These are phyloP conservation scores for Harlomillsia oculata DNA, from an alignment of 1,140 invertebrate genomes.

Conservation along the genomic window DNA sequence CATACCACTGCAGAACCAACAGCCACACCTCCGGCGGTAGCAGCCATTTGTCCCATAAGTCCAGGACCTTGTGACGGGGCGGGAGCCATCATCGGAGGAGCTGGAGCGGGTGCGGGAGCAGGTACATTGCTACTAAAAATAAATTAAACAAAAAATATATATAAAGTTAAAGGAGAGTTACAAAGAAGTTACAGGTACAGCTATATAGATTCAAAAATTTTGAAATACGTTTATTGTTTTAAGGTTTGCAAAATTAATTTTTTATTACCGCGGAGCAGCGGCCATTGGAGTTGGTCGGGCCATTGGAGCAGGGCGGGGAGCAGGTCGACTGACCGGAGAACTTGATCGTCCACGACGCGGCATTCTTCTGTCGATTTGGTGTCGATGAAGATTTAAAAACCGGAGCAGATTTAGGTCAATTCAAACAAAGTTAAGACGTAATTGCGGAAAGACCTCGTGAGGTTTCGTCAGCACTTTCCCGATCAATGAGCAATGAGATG, in stretches of 20 bases:
- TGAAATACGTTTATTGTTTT: not conserved
- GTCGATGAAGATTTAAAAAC: too few species aligned
- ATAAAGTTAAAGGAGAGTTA: not conserved
- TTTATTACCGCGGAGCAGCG: not conserved
- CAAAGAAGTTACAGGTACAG: not conserved
- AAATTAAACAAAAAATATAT: not conserved
- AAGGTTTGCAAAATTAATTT: not conserved
- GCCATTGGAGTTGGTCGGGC: constrained; percentile 11
- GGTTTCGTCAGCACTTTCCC: too few species aligned
- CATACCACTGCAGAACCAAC: constrained; percentile 69
- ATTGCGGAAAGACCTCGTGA: too few species aligned
- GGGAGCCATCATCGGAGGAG: constrained; percentile 39
- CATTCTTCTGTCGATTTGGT: constrained; percentile 47
- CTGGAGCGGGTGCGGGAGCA: constrained; percentile 39
- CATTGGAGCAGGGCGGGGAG: not conserved
- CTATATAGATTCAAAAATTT: not conserved
- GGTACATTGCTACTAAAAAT: constrained; percentile 35
- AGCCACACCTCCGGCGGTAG: constrained; percentile 79
- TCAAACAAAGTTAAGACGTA: too few species aligned
- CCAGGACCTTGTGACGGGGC: constrained; percentile 50
- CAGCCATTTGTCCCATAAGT: constrained; percentile 76
- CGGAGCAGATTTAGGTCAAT: too few species aligned
- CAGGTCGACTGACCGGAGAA: constrained; percentile 41
- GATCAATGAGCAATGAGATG: too few species aligned
- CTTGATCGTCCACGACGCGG: constrained; percentile 62